Conservation (phyloP, 35 echinoderm and acorn worm genomes). For the Apostichopus californicus region DNA sequence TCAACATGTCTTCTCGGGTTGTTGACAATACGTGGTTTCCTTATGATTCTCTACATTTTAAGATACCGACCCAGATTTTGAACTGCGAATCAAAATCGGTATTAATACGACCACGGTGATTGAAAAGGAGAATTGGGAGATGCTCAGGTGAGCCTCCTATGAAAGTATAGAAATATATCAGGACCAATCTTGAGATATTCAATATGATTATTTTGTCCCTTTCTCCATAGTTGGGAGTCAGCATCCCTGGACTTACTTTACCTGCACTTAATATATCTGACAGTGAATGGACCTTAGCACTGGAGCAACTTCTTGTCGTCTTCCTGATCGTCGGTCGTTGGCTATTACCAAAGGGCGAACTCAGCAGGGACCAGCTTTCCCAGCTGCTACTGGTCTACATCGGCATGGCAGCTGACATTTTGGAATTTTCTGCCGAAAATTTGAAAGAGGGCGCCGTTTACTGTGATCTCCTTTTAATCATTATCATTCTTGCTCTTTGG, state of each 20-base stretch:
- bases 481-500: constrained; percentile 76
- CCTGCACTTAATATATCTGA: constrained; percentile 33
- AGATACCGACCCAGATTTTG: too few relatives aligned
- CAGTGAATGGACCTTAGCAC: constrained; percentile 61
- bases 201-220: neutral
- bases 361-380: constrained; percentile 87
- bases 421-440: constrained; percentile 86
- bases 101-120: too few relatives aligned
- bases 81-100: too few relatives aligned
- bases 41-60: too few relatives aligned
- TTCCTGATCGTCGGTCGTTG: constrained; percentile 87
- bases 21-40: too few relatives aligned
- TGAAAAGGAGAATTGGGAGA: too few relatives aligned
- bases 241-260: constrained; percentile 17
- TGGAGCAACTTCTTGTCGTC: constrained; percentile 71
- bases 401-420: constrained; percentile 95
- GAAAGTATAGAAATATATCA: too few relatives aligned
- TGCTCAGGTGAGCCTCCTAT: too few relatives aligned
- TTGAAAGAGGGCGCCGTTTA: constrained; percentile 72
- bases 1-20: too few relatives aligned
- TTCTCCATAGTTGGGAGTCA: constrained; percentile 22
- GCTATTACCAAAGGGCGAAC: constrained; percentile 83
- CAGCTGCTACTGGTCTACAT: constrained; percentile 89
- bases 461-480: constrained; percentile 78
- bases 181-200: neutral